A percentile compares a stretch with the other conserved stretches of the same genome.
These are phyloP conservation scores for Plumapathes pennacea DNA, from an alignment of 92 coral and sea anemone genomes.

Conservation along the genomic window DNA sequence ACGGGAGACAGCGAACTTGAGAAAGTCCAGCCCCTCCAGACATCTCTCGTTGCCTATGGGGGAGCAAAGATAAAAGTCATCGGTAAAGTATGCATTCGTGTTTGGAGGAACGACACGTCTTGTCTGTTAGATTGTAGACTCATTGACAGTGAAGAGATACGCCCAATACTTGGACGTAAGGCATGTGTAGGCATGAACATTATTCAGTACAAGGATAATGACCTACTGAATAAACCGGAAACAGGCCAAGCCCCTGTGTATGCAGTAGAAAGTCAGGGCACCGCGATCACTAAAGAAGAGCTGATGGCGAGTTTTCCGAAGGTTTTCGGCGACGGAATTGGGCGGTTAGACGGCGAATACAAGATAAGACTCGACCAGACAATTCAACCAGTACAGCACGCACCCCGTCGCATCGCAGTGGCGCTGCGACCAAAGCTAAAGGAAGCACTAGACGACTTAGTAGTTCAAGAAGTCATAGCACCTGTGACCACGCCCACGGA, in stretches of 20 bases:
- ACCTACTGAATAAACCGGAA: slow-evolving; percentile 35
- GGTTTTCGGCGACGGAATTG: slow-evolving; percentile 25
- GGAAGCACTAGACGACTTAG: slow-evolving; percentile 28
- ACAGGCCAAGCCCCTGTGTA: slow-evolving; percentile 25
- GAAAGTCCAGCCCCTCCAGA: slow-evolving; percentile 31
- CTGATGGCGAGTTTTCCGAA: slow-evolving; percentile 16
- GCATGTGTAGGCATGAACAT: slow-evolving; percentile 68
- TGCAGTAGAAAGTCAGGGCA: slow-evolving; percentile 19
- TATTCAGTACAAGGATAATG: slow-evolving; percentile 65
- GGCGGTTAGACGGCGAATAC: slow-evolving; percentile 30
- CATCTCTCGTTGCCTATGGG: slow-evolving; percentile 58
- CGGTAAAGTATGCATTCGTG: slow-evolving; percentile 37
- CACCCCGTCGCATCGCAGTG: slow-evolving; percentile 33
- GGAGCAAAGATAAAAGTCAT: slow-evolving; percentile 59
- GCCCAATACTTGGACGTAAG: slow-evolving; percentile 68
- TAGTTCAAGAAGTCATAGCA: slow-evolving; percentile 38
- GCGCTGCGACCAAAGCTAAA: slow-evolving; percentile 21
- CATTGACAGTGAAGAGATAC: slow-evolving; percentile 48
- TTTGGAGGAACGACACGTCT: slow-evolving; percentile 33
- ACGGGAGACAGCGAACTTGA: slow-evolving; percentile 19
- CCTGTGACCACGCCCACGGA: slow-evolving; percentile 44
- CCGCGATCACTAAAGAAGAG: slow-evolving; percentile 19
- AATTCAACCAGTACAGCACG: slow-evolving; percentile 14
- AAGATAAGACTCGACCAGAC: slow-evolving; percentile 10
- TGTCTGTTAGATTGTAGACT: slow-evolving; percentile 40